Conservation (phyloP, 1,140 invertebrate species). For the Caenorhabditis inopinata region DNA sequence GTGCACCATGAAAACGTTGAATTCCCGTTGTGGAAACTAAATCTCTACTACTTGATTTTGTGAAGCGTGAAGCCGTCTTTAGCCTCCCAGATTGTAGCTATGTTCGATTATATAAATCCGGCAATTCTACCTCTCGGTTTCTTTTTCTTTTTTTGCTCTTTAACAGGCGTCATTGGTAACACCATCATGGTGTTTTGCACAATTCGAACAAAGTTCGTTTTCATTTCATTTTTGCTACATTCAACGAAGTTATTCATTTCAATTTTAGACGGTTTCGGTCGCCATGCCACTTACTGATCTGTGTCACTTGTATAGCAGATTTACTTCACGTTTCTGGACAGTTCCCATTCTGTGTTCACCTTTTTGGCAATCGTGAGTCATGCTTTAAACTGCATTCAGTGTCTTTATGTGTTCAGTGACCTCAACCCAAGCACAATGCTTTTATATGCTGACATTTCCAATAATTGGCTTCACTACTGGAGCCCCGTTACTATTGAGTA, state of each 20-base stretch:
- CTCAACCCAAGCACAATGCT: neutral
- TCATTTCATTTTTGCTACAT: neutral
- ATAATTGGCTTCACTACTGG: conserved; percentile 3
- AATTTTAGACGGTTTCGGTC: conserved; percentile 26
- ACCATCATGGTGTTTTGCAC: conserved; percentile 6
- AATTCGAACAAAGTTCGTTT: conserved; percentile 17
- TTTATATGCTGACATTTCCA: neutral
- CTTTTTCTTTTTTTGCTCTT: conserved; percentile 31
- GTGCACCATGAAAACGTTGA: no score
- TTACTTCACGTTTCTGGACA: conserved; percentile 26
- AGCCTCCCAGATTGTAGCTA: neutral
- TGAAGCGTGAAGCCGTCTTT: no score
- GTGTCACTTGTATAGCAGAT: conserved; percentile 10
- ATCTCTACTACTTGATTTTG: no score
- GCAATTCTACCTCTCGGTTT: conserved; percentile 24
- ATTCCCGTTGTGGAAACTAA: no score
- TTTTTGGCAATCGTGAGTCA: conserved; percentile 15
- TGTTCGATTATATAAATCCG: conserved; percentile 30
- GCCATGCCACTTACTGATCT: conserved; percentile 26
- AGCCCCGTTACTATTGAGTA: conserved; percentile 7
- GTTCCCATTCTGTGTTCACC: conserved; percentile 13
- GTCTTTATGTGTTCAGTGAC: neutral
- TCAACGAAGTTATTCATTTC: neutral
- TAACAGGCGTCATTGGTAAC: conserved; percentile 27
- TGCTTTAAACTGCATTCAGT: neutral